phyloP scores from a whole-genome alignment of 2,888 invertebrate genomes.

The Pecten maximus region DNA sequence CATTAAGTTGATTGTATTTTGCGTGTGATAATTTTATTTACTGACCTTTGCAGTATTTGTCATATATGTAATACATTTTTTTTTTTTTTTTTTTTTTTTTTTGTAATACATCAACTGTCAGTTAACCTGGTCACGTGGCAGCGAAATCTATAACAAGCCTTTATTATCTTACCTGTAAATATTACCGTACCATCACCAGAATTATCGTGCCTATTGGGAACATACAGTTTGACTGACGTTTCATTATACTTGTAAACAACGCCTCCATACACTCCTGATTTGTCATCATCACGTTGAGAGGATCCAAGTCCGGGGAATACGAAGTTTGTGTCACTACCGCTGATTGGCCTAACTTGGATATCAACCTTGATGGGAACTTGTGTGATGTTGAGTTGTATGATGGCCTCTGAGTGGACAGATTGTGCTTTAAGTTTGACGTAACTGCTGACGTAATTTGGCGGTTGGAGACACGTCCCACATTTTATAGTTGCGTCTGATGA shows the following conservation, averaged over 20 bases:
- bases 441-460: conserved; percentile 14
- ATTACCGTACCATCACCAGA: neutral
- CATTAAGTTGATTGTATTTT: too few species aligned
- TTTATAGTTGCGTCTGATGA: neutral
- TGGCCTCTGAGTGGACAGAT: neutral
- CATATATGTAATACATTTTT: too few species aligned
- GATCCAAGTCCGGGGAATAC: neutral
- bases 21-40: too few species aligned
- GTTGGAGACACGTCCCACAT: neutral
- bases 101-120: too few species aligned
- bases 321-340: neutral
- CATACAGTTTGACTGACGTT: neutral
- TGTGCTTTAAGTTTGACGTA: neutral
- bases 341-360: neutral
- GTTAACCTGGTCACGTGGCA: too few species aligned
- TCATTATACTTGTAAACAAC: conserved; percentile 19
- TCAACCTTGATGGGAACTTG: neutral
- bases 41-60: too few species aligned
- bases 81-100: too few species aligned
- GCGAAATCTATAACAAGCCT: too few species aligned
- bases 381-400: neutral
- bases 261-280: neutral
- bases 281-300: neutral
- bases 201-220: neutral
- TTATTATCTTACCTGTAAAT: neutral